Evolutionary conservation across 2,113 vertebrate species (phyloP), one percentile per base, ranked within the genome.

Genomic region (Thamnaconus septentrionalis): DNA sequence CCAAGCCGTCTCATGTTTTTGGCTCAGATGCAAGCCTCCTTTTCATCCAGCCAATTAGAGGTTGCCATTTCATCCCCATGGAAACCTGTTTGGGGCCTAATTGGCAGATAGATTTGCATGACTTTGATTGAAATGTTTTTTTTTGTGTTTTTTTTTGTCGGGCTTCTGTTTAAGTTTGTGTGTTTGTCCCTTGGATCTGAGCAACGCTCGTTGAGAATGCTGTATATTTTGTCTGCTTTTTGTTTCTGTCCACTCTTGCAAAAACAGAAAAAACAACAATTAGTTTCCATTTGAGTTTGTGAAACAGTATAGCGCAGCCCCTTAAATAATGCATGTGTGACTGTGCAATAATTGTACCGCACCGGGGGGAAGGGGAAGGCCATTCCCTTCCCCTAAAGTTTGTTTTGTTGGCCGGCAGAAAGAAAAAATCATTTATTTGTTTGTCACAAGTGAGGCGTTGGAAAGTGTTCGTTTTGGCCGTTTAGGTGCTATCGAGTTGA

Each of bases 21-120:
- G 73, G 72, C 78, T 88, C 75, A 77, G 79, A 85, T 85, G 76
- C 66, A 60, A 79, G 75, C 46, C 11, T 79, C 69, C 76, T 85
- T 84, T 87, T 80, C 18, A 88, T 88, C 63, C 70, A 54, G 64
- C 81, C 85, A 84, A 89, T 89, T 88, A 88, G 61, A 79, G 62
- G 55, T 68, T 81, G 59, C 80, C 54, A 68, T 83, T 86, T 84
- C 81, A 83, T 88, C 85, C 84, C 78, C 76, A 76, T 71, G 67
- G 82, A 84, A 88, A 87, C 76, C 67, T 84, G 73, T 80, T 82
- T 79, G 66, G 61, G 60, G 43, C 69, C 71, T 86, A 88, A 90
- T 87, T 89, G 82, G 80, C 41, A 74, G 69, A 67, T 31, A 55
- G 52, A 90, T 90, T 89, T 90, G 85, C 84, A 89, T 88, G 54